These are phyloP conservation scores for Stichodactyla helianthus DNA, from an alignment of 64 coral and sea anemone species.

Conservation along the genomic window DNA sequence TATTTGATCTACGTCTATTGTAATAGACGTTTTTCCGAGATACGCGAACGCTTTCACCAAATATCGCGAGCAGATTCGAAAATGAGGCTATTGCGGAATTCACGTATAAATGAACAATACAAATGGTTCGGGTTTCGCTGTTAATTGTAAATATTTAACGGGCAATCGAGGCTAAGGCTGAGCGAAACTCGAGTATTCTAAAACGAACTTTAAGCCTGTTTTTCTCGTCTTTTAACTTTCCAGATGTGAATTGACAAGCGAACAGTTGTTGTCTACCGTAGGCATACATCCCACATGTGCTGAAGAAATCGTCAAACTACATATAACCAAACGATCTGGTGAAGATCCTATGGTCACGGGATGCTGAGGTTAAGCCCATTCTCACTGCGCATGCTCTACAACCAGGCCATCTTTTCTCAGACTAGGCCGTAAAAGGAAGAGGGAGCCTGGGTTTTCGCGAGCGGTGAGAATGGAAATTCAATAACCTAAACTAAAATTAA, in stretches of 20 bases:
- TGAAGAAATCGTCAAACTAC: slow-evolving; percentile 87
- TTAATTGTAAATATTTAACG: too few relatives aligned
- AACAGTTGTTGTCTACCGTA: slow-evolving; percentile 52
- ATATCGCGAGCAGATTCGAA: too few relatives aligned
- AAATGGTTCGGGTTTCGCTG: too few relatives aligned
- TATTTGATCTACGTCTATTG: background rate
- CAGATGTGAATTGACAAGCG: slow-evolving; percentile 68
- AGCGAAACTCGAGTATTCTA: too few relatives aligned
- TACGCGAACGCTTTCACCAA: too few relatives aligned
- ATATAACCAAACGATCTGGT: slow-evolving; percentile 96
- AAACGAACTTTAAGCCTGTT: background rate
- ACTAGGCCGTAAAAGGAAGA: background rate
- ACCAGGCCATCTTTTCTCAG: background rate
- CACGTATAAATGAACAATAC: too few relatives aligned
- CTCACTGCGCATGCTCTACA: slow-evolving; percentile 41
- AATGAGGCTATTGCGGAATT: too few relatives aligned
- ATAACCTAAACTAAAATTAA: background rate
- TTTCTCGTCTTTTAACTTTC: background rate
- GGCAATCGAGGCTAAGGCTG: too few relatives aligned
- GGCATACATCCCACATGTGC: slow-evolving; percentile 95
- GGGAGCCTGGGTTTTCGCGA: background rate
- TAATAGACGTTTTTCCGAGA: too few relatives aligned
- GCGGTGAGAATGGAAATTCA: slow-evolving; percentile 11
- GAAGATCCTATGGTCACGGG: slow-evolving; percentile 83
- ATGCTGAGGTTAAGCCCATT: slow-evolving; percentile 90